Evolutionary conservation across 2,888 invertebrate species (phyloP).

Genomic region (Oegoconia quadripuncta): DNA sequence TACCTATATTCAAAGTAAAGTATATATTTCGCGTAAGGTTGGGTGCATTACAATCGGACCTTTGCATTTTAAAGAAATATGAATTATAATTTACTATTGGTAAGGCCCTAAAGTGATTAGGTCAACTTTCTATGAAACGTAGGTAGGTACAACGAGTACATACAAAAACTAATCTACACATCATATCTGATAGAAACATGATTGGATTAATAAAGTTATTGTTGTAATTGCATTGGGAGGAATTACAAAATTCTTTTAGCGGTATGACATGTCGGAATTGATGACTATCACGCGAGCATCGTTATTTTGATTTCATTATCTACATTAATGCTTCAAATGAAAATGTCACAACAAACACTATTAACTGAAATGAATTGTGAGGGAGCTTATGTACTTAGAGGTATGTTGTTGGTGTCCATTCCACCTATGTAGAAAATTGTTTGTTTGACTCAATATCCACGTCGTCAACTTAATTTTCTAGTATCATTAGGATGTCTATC

Average conservation of each 20-base stretch:
- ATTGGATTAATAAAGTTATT: conserved; percentile 32
- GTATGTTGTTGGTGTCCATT: conserved; percentile 28
- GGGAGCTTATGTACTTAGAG: conserved; percentile 24
- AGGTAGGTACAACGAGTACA: neutral
- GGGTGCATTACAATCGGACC: no score
- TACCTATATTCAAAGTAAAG: no score
- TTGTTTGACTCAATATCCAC: conserved; percentile 29
- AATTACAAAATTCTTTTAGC: conserved; percentile 53
- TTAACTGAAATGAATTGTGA: conserved; percentile 51
- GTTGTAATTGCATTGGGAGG: conserved; percentile 38
- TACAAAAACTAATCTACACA: neutral
- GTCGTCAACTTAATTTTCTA: no score
- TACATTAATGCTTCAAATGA: conserved; percentile 48
- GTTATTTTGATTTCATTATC: conserved; percentile 70
- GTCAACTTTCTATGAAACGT: no score
- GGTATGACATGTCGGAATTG: conserved; percentile 36
- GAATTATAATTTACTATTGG: no score
- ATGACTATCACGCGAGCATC: conserved; percentile 57
- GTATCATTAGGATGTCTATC: no score
- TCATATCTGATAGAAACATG: neutral
- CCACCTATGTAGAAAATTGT: conserved; percentile 45
- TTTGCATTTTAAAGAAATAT: no score
- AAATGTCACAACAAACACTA: conserved; percentile 54
- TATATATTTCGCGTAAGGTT: no score
- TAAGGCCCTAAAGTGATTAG: no score